phyloP scores from a whole-genome alignment of 2,113 vertebrate species.

The Lontra canadensis region DNA sequence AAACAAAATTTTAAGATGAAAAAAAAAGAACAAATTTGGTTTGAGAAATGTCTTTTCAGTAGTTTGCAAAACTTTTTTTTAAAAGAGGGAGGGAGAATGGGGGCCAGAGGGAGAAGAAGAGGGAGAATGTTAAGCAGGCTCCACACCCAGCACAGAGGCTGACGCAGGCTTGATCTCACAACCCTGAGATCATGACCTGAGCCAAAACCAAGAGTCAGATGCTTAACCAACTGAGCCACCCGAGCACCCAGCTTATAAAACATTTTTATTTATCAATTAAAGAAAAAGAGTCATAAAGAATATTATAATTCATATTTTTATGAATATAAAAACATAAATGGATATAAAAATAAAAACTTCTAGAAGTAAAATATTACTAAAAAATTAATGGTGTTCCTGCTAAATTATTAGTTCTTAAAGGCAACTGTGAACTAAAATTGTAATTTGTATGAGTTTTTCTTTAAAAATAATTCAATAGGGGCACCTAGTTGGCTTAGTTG shows the following conservation, averaged over 20 bases:
- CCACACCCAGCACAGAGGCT: not conserved
- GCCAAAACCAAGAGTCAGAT: not conserved
- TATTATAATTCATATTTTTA: conserved; percentile 8
- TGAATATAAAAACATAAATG: not conserved
- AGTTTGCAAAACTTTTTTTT: not conserved
- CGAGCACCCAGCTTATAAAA: not conserved
- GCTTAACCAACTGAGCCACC: not conserved
- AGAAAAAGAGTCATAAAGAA: not conserved
- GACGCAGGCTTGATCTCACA: not conserved
- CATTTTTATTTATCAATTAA: not conserved
- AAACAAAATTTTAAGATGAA: conserved; percentile 52
- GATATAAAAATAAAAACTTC: not conserved
- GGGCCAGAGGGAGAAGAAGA: not conserved
- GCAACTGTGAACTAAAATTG: not conserved
- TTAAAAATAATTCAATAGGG: conserved; percentile 60
- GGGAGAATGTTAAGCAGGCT: not conserved
- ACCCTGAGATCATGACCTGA: not conserved
- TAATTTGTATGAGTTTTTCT: conserved; percentile 38
- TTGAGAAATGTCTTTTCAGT: conserved; percentile 47
- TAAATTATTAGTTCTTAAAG: not conserved
- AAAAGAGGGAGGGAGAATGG: not conserved
- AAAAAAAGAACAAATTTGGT: conserved; percentile 31
- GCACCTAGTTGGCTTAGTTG: not conserved
- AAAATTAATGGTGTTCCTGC: not conserved
- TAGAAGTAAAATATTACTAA: conserved; percentile 27